These are phyloP conservation scores for Mastacembelus armatus DNA, from an alignment of 2,797 vertebrate genomes.

Conservation along the genomic window DNA sequence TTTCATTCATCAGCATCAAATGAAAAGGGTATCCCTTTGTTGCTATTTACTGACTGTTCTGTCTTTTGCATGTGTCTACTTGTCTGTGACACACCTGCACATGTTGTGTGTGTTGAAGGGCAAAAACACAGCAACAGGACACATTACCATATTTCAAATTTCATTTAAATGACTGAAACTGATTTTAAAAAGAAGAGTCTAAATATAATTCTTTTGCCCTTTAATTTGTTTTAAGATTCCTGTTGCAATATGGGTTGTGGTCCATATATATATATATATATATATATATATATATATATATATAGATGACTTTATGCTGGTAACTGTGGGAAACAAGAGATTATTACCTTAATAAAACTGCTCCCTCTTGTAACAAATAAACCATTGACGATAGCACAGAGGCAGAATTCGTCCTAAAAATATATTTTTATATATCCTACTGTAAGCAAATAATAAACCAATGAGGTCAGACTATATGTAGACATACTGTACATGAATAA, in stretches of 20 bases:
- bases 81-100: neutral
- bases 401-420: neutral
- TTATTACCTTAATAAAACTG: neutral
- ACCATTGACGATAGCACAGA: neutral
- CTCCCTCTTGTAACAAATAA: neutral
- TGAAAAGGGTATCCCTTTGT: no score
- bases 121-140: constrained; percentile 31
- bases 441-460: neutral
- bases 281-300: no score
- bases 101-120: neutral
- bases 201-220: no score
- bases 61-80: no score
- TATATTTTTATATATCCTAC: neutral
- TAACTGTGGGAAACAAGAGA: no score
- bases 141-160: neutral
- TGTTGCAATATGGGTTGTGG: no score
- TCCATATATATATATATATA: no score
- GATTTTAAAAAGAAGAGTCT: no score
- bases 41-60: no score
- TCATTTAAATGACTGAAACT: no score
- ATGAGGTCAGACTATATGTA: constrained; percentile 13
- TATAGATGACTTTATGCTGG: no score
- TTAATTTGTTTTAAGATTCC: no score
- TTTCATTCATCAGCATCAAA: neutral
- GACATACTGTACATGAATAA: constrained; percentile 15